Base-by-base conservation (phyloP, 35 echinoderm and acorn worm genomes). In the Apostichopus parvimensis region DNA sequence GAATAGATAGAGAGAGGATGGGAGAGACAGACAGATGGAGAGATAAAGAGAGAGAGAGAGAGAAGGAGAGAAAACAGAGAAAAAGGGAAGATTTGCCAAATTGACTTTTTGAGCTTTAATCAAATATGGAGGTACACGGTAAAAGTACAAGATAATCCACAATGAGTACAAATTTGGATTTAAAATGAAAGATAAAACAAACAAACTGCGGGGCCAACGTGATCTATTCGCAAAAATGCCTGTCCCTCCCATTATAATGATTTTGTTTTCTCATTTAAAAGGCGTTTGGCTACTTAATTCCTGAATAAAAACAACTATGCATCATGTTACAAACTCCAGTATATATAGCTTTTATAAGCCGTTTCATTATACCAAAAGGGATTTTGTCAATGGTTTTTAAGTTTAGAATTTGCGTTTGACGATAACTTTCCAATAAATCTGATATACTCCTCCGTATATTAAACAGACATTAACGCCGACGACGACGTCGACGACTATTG, bases 261-360 rank as follows among this genome's bases (percentile, higher is more conserved):
- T 20, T 18, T 20, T 75, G 10, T 28, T 28, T 28, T 0, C n/a
- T 75, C 4, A 75, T 75, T 75, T 18, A 75, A 75, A 75, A 75
- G 71, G 11, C 71, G 71, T 75, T 75, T 84, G 81, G 17, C 81
- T 57, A 84, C 54, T 58, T 84, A 84, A 84, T 84, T 84, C 62
- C 81, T 84, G 57, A 54, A 59, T 84, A 84, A 84, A 84, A 84
- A 56, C 81, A 84, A 45, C 34, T 45, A 45, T 45, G 34, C 34
- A 84, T 58, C 17, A 75, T 75, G 17, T 75, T 22, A 20, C 20
- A 20, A 22, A 75, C 71, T 75, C 71, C 6, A 68, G 11, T 9
- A 14, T 68, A 45, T 45, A 45, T 45, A 45, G 34, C 34, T 45
- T 75, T 18, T 75, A 18, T 18, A 13, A 20, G n/a, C 71, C 17